Evolutionary conservation across 2,113 vertebrate species (phyloP).

Genomic region (Aleadryas rufinucha): DNA sequence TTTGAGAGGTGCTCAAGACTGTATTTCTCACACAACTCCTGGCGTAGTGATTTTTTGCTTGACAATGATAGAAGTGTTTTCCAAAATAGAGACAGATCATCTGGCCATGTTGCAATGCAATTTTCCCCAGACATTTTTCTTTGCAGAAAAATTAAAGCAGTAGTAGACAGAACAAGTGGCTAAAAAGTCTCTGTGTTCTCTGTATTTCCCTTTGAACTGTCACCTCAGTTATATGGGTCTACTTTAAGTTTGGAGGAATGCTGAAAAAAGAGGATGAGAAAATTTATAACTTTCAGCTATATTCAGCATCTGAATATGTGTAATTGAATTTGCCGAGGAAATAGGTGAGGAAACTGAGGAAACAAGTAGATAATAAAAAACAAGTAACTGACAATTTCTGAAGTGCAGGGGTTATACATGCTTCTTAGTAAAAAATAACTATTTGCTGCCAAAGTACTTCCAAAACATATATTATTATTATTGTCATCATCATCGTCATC

Average conservation of each 20-base stretch:
- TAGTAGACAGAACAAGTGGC: background rate
- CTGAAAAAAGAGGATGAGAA: background rate
- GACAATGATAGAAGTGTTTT: background rate
- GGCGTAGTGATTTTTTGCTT: background rate
- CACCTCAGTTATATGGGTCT: background rate
- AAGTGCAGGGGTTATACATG: accelerated
- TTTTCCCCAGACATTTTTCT: background rate
- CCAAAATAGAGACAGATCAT: background rate
- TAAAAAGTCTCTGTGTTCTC: background rate
- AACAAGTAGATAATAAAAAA: background rate
- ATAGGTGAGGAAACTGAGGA: background rate
- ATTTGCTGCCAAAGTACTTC: background rate
- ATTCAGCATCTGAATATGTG: background rate
- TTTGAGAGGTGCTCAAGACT: background rate
- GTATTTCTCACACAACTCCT: background rate
- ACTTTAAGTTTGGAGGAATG: background rate
- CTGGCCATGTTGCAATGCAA: background rate
- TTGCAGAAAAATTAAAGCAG: background rate
- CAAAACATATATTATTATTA: background rate
- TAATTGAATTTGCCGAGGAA: background rate
- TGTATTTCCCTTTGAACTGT: background rate
- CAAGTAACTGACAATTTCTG: background rate
- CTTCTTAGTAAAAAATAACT: background rate
- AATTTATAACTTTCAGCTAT: background rate
- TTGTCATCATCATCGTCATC: background rate